Base-by-base conservation (phyloP, 1,140 invertebrate genomes). In the Antheraea mylitta region DNA sequence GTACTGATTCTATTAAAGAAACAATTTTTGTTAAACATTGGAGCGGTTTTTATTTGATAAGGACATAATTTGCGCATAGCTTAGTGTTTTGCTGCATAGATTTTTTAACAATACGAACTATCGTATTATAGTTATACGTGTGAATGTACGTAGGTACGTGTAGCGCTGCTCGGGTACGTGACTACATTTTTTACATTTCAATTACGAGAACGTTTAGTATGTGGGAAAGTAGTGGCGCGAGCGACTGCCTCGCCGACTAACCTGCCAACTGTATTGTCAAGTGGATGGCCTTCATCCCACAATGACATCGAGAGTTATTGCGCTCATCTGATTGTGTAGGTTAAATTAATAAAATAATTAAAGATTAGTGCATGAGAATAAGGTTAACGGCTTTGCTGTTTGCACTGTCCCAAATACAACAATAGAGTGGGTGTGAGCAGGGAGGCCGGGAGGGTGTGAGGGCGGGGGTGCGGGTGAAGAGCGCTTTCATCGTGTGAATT, bases 191-290 rank as follows among this genome's bases (percentile, higher is more conserved):
- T 36, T 37, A 63, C 30, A 37, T 30, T 63, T 16, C 61, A 37
- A 63, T 63, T 63, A 63, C 13, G 61, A 63, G 37, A 37, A 63
- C 61, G 22, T 36, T 37, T 63, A 63, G 61, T 63, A 63, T 63
- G 61, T 37, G 61, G 30, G 61, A 63, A 37, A 30, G 61, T 53
- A 36, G 19, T n/a, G 30, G 61, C 61, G 61, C 61, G 61, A 30
- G 22, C 18, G 59, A 13, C 2, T 36, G 59, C 9, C 61, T 11
- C 19, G 22, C 22, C 30, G 61, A 10, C 61, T 22, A 22, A n/a
- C 30, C 30, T 18, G 18, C 58, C 58, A 19, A 22, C 19, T 18
- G 59, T 22, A 7, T 22, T 18, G 18, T 6, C 59, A 8, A 18
- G 13, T 13, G 45, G 13, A 13, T 53, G 9, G 45, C 45, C 9